phyloP scores from a whole-genome alignment of 2,888 invertebrate species.

The Teleiodes luculella region DNA sequence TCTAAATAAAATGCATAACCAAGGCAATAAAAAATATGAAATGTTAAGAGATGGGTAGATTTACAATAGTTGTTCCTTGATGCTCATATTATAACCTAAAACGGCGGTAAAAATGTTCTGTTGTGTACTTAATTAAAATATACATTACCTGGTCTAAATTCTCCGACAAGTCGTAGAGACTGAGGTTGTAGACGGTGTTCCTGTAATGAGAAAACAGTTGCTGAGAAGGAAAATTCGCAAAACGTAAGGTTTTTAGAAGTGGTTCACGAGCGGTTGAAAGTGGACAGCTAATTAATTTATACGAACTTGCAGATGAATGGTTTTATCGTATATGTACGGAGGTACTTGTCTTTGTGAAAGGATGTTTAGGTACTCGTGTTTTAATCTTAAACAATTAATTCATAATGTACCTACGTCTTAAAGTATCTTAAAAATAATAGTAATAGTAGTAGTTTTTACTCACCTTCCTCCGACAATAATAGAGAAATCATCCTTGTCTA shows the following conservation, averaged over 20 bases:
- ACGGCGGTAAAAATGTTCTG: no score
- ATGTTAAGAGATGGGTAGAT: no score
- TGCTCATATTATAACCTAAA: no score
- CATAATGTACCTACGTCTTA: no score
- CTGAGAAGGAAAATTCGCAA: slow-evolving; percentile 14
- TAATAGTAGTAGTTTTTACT: slow-evolving; percentile 33
- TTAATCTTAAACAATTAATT: no score
- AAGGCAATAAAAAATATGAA: not conserved
- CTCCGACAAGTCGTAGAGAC: slow-evolving; percentile 89
- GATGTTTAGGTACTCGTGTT: no score
- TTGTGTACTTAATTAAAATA: no score
- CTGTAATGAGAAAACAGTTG: slow-evolving; percentile 74
- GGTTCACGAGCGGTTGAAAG: not conserved
- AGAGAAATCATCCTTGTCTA: slow-evolving; percentile 91
- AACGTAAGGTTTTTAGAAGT: no score
- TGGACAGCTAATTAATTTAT: not conserved
- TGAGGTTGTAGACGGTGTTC: slow-evolving; percentile 94
- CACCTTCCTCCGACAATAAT: slow-evolving; percentile 94
- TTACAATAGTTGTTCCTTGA: no score
- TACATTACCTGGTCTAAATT: slow-evolving; percentile 82
- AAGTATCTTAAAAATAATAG: no score
- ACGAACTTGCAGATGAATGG: not conserved
- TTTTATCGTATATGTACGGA: no score
- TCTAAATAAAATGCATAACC: slow-evolving; percentile 5
- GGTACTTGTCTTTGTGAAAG: no score